Evolutionary conservation across 2,113 vertebrate species (phyloP).

Genomic region (Engraulis encrasicolus): DNA sequence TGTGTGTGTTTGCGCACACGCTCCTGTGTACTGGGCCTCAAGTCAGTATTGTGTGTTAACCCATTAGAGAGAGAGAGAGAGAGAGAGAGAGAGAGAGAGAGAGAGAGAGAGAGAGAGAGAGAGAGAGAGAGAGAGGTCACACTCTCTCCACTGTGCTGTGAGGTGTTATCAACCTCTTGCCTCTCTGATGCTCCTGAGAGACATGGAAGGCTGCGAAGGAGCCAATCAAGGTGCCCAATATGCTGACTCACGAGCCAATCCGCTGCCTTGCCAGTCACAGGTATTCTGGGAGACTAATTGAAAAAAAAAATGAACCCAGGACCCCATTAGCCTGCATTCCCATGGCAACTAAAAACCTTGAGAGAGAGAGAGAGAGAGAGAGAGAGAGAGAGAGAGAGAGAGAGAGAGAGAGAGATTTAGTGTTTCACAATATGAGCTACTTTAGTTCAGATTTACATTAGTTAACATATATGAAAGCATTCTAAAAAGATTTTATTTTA

Average conservation of each 20-base stretch:
- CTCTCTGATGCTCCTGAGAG: not conserved
- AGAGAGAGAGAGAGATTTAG: not conserved
- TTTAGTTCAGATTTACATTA: no score
- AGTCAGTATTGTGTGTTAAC: not conserved
- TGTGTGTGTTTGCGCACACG: no score
- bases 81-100: no score
- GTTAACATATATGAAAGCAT: no score
- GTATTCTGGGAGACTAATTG: constrained; percentile 37
- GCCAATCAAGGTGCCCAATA: not conserved
- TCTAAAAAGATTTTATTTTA: no score
- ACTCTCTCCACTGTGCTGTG: not conserved
- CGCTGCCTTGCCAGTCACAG: not conserved
- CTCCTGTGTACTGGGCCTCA: not conserved
- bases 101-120: no score
- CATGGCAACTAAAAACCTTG: constrained; percentile 19
- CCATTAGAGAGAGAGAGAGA: no score
- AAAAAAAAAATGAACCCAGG: constrained; percentile 37
- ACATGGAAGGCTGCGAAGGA: not conserved
- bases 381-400: not conserved
- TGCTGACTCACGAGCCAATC: not conserved
- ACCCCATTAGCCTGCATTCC: constrained; percentile 27
- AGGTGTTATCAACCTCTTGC: not conserved
- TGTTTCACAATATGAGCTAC: no score
- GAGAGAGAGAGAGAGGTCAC: no score
- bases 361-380: not conserved